Conservation (phyloP, 2,113 vertebrate species). For the Grammomys dolichurus region DNA sequence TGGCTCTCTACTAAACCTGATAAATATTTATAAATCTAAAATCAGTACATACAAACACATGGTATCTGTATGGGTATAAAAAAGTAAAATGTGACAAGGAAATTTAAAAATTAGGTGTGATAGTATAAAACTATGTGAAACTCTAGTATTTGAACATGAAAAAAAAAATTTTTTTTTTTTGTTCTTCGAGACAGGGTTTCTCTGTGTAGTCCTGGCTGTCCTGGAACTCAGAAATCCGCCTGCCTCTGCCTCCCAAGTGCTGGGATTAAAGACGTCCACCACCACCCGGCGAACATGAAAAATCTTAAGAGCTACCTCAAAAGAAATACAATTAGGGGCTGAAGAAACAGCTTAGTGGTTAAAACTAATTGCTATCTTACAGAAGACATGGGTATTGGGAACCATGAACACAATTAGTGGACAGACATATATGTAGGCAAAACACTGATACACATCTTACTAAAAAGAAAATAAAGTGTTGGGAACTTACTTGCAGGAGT, state of each 20-base stretch:
- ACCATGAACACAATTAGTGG: not conserved
- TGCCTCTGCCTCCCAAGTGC: too few relatives aligned
- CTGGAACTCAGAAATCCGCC: too few relatives aligned
- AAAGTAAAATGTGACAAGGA: not conserved
- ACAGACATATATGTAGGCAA: not conserved
- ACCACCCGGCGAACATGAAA: not conserved
- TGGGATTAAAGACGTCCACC: too few relatives aligned
- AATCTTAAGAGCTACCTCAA: not conserved
- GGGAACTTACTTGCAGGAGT: slow-evolving; percentile 97
- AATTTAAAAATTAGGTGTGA: not conserved
- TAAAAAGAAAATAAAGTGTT: not conserved
- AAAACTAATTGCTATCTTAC: not conserved
- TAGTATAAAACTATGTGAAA: not conserved
- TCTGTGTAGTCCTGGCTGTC: too few relatives aligned
- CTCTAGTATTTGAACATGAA: not conserved
- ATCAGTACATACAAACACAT: not conserved
- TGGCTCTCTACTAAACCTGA: not conserved
- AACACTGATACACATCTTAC: not conserved
- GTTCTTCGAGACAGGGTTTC: too few relatives aligned
- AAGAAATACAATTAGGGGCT: not conserved
- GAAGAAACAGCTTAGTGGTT: not conserved
- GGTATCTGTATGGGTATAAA: not conserved
- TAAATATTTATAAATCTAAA: not conserved
- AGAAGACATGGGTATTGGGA: not conserved
- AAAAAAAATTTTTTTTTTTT: not conserved